Conservation (phyloP, 2,888 invertebrate genomes). For the Hipparchia semele region DNA sequence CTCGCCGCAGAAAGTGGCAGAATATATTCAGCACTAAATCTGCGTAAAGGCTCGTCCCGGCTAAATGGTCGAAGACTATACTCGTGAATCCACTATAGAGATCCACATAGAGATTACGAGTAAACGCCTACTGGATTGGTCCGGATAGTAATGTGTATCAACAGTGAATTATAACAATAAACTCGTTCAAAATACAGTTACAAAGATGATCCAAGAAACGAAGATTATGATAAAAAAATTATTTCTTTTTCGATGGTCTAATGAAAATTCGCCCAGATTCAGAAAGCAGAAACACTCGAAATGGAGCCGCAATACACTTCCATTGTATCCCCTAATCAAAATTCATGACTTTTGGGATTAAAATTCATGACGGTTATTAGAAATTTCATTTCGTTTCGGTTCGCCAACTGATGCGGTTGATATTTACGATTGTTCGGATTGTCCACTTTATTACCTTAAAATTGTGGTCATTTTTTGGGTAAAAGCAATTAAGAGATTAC, state of each 20-base stretch:
- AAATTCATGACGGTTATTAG: conserved; percentile 29
- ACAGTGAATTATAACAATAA: no score
- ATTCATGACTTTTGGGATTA: conserved; percentile 29
- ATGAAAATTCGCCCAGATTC: conserved; percentile 9
- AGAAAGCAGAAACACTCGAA: conserved; percentile 15
- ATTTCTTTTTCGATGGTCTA: neutral
- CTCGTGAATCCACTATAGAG: no score
- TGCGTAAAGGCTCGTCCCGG: no score
- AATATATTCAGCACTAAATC: no score
- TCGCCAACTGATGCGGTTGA: conserved; percentile 25
- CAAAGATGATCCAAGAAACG: neutral
- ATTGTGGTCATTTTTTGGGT: neutral
- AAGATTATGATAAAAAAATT: neutral
- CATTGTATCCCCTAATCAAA: conserved; percentile 25
- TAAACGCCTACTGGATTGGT: no score
- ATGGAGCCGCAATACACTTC: conserved; percentile 19
- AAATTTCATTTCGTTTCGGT: conserved; percentile 27
- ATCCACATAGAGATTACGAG: no score
- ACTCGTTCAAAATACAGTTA: no score
- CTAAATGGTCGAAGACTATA: no score
- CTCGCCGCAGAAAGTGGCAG: no score
- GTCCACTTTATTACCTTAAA: conserved; percentile 12
- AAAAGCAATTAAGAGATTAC: neutral
- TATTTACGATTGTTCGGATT: conserved; percentile 24
- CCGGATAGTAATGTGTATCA: no score